These are phyloP conservation scores for Falco columbarius DNA, from an alignment of 2,797 vertebrate species.

Conservation along the genomic window DNA sequence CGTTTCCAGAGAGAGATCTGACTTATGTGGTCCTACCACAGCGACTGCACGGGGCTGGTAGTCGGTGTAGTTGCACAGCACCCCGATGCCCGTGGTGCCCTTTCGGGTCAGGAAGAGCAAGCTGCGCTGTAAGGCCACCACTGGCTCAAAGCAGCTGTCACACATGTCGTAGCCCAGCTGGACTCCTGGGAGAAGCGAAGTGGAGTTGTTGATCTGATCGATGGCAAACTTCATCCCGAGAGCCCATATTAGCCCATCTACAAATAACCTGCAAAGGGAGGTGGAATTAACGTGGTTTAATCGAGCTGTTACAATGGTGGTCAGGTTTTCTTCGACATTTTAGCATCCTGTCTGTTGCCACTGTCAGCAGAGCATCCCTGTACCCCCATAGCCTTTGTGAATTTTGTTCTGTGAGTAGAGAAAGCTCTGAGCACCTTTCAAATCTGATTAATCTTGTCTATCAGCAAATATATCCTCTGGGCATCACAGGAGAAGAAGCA, in stretches of 20 bases:
- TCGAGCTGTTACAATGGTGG: fast-evolving
- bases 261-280: background rate
- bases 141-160: constrained; percentile 62
- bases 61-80: constrained; percentile 77
- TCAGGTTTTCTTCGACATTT: fast-evolving
- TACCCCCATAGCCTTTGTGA: background rate
- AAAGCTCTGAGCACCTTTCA: background rate
- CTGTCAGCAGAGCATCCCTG: background rate
- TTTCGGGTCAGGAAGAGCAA: constrained; percentile 56
- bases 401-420: background rate
- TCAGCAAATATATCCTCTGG: background rate
- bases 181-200: constrained; percentile 65
- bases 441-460: background rate
- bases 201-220: constrained; percentile 78
- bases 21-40: constrained; percentile 84
- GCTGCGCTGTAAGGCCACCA: constrained; percentile 64
- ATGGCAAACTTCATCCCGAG: constrained; percentile 75
- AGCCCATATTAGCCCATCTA: constrained; percentile 64
- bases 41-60: constrained; percentile 84
- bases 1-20: constrained; percentile 80
- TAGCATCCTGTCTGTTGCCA: background rate
- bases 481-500: background rate
- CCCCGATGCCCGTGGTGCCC: background rate
- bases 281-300: fast-evolving
- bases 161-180: constrained; percentile 72